Conservation (phyloP, 2,113 vertebrate genomes). For the Gallinago jamesoni region DNA sequence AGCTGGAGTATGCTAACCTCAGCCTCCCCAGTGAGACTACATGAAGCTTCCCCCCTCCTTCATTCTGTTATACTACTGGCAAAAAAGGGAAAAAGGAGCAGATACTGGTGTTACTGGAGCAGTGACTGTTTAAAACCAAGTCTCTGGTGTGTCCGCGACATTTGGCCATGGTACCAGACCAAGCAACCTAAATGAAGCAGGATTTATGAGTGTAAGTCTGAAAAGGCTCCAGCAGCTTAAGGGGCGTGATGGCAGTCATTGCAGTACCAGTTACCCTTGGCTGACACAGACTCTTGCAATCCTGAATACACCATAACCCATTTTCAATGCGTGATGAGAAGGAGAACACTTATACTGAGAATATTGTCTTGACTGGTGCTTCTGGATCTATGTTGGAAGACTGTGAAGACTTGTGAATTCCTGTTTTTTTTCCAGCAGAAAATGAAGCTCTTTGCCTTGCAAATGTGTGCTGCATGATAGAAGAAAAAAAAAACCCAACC, state of each 20-base stretch:
- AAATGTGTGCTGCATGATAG: background rate
- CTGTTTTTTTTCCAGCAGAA: background rate
- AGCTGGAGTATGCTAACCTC: background rate
- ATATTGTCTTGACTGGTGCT: background rate
- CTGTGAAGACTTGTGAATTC: background rate
- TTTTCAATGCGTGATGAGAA: background rate
- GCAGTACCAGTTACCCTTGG: background rate
- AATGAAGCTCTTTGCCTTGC: background rate
- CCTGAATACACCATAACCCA: background rate
- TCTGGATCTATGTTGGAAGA: background rate
- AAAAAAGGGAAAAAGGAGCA: background rate
- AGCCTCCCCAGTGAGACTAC: background rate
- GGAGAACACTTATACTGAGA: background rate
- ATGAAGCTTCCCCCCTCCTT: background rate
- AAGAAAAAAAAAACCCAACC: background rate
- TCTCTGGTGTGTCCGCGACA: background rate
- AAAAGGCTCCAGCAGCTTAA: background rate
- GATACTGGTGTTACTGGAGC: background rate
- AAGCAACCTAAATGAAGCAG: background rate
- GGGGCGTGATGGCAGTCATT: background rate
- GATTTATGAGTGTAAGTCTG: background rate
- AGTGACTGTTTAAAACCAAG: background rate
- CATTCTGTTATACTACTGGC: background rate
- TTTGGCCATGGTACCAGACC: background rate
- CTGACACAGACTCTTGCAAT: background rate